Evolutionary conservation across 2,888 invertebrate species (phyloP).

Genomic region (Diadromus collaris): DNA sequence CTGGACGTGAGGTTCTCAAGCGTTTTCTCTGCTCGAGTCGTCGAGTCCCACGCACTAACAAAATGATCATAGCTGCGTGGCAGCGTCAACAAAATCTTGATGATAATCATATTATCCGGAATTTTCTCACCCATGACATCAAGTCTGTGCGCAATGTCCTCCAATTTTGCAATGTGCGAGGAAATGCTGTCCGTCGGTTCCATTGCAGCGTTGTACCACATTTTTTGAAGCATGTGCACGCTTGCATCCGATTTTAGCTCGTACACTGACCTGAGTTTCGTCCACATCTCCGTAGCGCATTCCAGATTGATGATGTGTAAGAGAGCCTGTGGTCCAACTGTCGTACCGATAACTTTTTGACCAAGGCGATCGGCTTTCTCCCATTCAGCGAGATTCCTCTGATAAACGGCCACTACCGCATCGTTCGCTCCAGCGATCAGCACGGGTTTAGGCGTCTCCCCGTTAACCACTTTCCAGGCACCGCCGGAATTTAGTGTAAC

Average conservation of each 20-base stretch:
- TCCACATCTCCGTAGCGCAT: conserved; percentile 68
- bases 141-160: conserved; percentile 53
- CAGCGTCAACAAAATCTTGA: conserved; percentile 59
- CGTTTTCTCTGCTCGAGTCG: conserved; percentile 19
- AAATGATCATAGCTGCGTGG: conserved; percentile 63
- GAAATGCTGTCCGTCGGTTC: too few relatives aligned
- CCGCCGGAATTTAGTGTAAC: conserved; percentile 36
- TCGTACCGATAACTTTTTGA: conserved; percentile 66
- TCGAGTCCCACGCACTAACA: conserved; percentile 61
- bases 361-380: conserved; percentile 62
- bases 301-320: conserved; percentile 67
- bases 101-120: conserved; percentile 47
- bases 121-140: conserved; percentile 41
- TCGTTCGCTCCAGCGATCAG: conserved; percentile 11
- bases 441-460: conserved; percentile 22
- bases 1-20: conserved; percentile 36
- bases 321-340: conserved; percentile 62
- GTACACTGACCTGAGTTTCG: conserved; percentile 64
- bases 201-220: too few relatives aligned
- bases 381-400: conserved; percentile 49
- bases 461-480: conserved; percentile 34
- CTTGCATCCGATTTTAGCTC: conserved; percentile 69
- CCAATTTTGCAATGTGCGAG: conserved; percentile 64
- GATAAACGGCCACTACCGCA: not conserved
- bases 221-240: conserved; percentile 65